These are phyloP conservation scores for Microcebus jonahi DNA, from an alignment of 2,113 vertebrate species.

Conservation along the genomic window DNA sequence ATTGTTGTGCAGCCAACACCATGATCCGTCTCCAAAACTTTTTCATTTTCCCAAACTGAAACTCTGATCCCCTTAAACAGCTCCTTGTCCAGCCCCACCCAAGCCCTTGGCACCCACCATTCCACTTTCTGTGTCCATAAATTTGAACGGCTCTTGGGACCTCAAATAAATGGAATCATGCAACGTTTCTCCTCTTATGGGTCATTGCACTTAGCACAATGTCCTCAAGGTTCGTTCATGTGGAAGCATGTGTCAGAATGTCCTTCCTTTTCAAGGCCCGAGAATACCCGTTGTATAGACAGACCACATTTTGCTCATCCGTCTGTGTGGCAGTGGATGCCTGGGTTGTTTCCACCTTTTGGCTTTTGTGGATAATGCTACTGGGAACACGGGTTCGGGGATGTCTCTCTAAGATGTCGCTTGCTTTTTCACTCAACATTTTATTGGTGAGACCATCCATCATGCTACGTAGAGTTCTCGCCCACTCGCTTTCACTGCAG, in stretches of 20 bases:
- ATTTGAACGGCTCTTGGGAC: background rate
- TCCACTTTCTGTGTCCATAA: background rate
- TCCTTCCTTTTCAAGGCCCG: background rate
- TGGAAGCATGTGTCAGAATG: background rate
- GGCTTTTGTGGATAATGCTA: background rate
- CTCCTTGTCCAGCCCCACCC: too few relatives aligned
- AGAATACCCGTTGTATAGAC: background rate
- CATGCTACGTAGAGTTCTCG: accelerated
- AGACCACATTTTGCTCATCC: background rate
- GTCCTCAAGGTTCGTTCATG: background rate
- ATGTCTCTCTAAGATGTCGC: background rate
- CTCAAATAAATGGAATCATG: accelerated
- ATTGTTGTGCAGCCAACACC: background rate
- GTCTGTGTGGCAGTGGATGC: accelerated
- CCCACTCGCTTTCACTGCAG: background rate
- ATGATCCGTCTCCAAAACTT: background rate
- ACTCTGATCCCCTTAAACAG: too few relatives aligned
- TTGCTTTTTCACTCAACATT: background rate
- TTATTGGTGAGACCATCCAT: background rate
- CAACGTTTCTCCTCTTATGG: background rate
- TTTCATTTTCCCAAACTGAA: background rate
- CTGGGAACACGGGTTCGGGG: accelerated
- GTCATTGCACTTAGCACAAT: accelerated
- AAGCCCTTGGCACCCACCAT: background rate
- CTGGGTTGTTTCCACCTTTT: background rate